Evolutionary conservation across 1,140 invertebrate genomes (phyloP).

Genomic region (Bemisia tabaci): DNA sequence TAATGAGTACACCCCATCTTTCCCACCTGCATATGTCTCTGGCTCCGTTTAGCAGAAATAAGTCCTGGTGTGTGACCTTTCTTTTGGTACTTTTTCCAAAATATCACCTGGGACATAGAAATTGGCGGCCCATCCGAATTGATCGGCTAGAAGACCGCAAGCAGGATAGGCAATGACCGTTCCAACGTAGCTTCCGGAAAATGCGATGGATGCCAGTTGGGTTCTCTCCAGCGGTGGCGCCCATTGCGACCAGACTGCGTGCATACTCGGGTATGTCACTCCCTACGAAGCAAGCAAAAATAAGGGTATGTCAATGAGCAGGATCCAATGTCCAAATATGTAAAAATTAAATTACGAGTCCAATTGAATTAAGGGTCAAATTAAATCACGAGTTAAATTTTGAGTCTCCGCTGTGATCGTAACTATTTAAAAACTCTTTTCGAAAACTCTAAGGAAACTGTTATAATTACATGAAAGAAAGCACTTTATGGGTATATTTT

Average conservation of each 20-base stretch:
- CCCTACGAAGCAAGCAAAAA: constrained; percentile 35
- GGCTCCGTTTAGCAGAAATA: no score
- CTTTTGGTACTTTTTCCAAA: no score
- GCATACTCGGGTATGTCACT: constrained; percentile 67
- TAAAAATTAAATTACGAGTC: no score
- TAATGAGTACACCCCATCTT: no score
- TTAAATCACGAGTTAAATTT: neutral
- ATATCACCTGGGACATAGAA: neutral
- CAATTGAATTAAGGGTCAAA: constrained; percentile 11
- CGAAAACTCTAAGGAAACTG: no score
- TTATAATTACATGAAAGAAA: no score
- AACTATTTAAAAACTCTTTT: neutral
- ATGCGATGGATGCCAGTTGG: constrained; percentile 56
- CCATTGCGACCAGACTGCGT: constrained; percentile 69
- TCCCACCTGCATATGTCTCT: no score
- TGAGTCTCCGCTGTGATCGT: neutral
- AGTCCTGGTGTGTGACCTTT: no score
- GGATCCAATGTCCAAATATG: no score
- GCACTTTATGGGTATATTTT: no score
- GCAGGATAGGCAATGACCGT: neutral
- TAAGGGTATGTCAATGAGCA: no score
- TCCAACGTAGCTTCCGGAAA: constrained; percentile 47
- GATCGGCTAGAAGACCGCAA: neutral
- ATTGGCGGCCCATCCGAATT: neutral
- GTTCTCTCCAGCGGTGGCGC: constrained; percentile 67